These are phyloP conservation scores for Paramormyrops hopkinsi DNA, from an alignment of 2,797 vertebrate genomes.

Conservation along the genomic window DNA sequence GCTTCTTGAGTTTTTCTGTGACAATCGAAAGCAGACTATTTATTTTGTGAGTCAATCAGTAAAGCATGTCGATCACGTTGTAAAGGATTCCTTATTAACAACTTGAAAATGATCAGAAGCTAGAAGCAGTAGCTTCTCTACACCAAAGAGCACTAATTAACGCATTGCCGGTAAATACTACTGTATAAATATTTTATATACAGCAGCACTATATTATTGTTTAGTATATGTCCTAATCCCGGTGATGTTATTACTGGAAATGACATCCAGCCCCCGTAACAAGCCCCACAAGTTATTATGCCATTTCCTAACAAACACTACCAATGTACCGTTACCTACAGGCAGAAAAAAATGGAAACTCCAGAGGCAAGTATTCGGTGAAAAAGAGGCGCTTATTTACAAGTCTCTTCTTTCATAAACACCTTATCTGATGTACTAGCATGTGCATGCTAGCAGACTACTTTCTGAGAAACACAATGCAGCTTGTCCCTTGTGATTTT, in stretches of 20 bases:
- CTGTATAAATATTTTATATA: background rate
- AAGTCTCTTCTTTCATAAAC: background rate
- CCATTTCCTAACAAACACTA: background rate
- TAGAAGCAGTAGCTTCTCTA: background rate
- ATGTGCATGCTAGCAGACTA: background rate
- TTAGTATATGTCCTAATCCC: background rate
- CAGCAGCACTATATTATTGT: background rate
- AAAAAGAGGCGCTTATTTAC: background rate
- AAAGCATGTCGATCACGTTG: background rate
- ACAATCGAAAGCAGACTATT: background rate
- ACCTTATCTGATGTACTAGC: background rate
- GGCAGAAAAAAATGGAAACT: background rate
- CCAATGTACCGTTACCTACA: background rate
- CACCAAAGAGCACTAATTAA: background rate
- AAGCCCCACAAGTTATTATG: background rate
- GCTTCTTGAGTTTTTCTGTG: background rate
- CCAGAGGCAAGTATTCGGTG: background rate
- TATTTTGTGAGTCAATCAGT: background rate
- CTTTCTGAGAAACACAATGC: background rate
- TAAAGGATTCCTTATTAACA: background rate
- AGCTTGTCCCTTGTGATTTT: background rate
- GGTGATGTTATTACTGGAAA: background rate
- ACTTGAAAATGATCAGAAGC: background rate
- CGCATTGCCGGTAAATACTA: background rate
- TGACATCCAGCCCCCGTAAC: background rate